Evolutionary conservation across 2,888 invertebrate species (phyloP), one percentile per base, ranked within the genome.

Genomic region (Gasteruption jaculator): DNA sequence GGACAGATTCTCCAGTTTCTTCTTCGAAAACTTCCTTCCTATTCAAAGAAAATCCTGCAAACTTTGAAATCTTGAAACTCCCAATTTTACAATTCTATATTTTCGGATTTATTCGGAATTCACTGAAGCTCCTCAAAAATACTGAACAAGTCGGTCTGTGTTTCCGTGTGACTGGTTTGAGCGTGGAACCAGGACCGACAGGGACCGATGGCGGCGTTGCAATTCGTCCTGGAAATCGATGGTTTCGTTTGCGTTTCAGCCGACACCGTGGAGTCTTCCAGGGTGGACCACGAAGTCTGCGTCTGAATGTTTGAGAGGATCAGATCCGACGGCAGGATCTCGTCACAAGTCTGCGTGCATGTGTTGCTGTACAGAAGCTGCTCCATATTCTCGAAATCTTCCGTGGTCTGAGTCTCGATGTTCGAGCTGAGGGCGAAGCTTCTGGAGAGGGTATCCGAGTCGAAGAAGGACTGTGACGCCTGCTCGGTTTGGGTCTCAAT

Each of bases 301-400:
- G 83, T 83, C 58, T 83, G 79, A 43, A 77, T 82, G 52, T 81
- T 75, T 14, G 76, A 74, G 26, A 81, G 65, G n/a, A 73, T 77
- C 20, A 82, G 65, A 51, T 78, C 80, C 4, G 72, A 64, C 3
- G 76, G 62, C 19, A 79, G 61, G 27, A 77, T 71, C 32, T 78
- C 76, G 42, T 78, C 76, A 53, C 78, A 80, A 2, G 76, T 78
- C 59, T 75, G 74, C 11, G 77, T 77, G 45, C 69, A 73, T 49
- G 70, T 75, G 50, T 76, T 72, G 40, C 67, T 72, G 46, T 74
- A 74, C 10, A 73, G 48, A 49, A 72, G 58, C 27, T 71, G 68
- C 49, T 73, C 73, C 39, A 73, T 64, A 25, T 66, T 59, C 12
- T 65, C 60, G 22, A 69, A 61, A 48, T 70, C 67, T 38, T 71